Evolutionary conservation across 2,113 vertebrate species (phyloP).

Genomic region (Calcarius ornatus): DNA sequence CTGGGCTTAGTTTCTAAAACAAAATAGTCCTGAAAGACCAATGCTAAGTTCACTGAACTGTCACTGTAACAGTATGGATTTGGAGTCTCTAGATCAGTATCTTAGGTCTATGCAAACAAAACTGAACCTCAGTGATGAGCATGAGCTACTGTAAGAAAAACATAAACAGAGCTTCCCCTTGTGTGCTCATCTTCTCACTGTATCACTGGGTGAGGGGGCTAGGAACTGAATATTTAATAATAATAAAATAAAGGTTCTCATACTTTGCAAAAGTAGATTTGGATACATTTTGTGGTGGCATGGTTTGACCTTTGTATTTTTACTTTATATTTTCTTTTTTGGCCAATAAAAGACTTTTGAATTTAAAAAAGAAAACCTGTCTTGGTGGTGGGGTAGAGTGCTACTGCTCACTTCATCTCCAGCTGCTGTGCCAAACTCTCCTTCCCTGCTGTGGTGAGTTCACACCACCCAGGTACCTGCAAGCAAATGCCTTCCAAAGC

Average conservation of each 20-base stretch:
- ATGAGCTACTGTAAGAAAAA: not conserved
- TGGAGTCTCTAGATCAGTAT: not conserved
- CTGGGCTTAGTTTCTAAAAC: not conserved
- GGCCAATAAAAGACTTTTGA: slow-evolving; percentile 53
- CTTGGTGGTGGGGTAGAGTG: not conserved
- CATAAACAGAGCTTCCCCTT: not conserved
- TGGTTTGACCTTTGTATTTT: slow-evolving; percentile 54
- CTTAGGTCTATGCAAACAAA: not conserved
- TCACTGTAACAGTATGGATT: not conserved
- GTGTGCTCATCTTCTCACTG: not conserved
- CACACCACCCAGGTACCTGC: not conserved
- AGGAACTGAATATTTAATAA: not conserved
- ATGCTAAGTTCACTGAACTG: not conserved
- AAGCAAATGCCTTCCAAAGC: not conserved
- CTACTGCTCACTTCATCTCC: not conserved
- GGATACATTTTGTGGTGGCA: slow-evolving; percentile 29
- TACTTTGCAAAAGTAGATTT: not conserved
- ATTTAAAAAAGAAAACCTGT: not conserved
- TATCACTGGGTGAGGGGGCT: not conserved
- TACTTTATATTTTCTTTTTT: slow-evolving; percentile 46
- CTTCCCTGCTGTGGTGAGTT: not conserved
- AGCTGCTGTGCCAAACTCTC: not conserved
- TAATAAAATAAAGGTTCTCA: not conserved
- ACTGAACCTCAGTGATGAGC: not conserved
- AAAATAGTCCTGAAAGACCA: not conserved